Base-by-base conservation (phyloP, 2,797 vertebrate genomes). In the Lithobates sylvaticus region DNA sequence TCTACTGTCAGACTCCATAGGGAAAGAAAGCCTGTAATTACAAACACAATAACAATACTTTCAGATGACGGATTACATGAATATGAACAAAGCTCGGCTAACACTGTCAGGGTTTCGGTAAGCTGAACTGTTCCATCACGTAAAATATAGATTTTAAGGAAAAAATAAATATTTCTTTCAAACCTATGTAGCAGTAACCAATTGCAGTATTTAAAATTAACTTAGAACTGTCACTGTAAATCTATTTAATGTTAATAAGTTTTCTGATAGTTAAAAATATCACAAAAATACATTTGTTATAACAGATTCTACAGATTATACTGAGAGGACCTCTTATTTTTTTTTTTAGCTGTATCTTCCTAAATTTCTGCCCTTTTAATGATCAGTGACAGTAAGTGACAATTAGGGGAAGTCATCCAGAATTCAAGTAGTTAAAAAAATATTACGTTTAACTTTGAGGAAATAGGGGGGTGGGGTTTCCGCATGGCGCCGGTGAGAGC, bases 1-100 rank as follows among this genome's bases (percentile, higher is more conserved):
- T 83, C 21, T 54, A 50, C 42, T n/a, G 39, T 50, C 16, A 84
- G 65, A 54, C 64, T 84, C 64, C 64, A 69, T 44, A 54, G 42
- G 36, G 42, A 76, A 50, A 23, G 21, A 36, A 68, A 76, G 42
- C 36, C 73, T 36, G 12, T 84, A 84, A 84, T 84, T 84, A 84
- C 15, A 76, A 76, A 74, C 44, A 64, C 70, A 83, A 50, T 68
- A 47, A 65, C 65, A 76, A 54, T 76, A 76, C 42, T 39, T 76
- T 65, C 50, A 42, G 27, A n/a, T 44, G 58, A 9, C 39, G 34
- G 72, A 21, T 58, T 76, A 47, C 27, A 16, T 76, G 81, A 76
- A 54, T 44, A 54, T 44, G 68, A 84, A 54, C 15, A 68, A 29
- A 12, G 34, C 15, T 67, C 18, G 2, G 34, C 73, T 10, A 64